Percentiles rank a stretch among this genome's conserved stretches.
Conservation (phyloP, 2,113 vertebrate species). For the Python bivittatus region DNA sequence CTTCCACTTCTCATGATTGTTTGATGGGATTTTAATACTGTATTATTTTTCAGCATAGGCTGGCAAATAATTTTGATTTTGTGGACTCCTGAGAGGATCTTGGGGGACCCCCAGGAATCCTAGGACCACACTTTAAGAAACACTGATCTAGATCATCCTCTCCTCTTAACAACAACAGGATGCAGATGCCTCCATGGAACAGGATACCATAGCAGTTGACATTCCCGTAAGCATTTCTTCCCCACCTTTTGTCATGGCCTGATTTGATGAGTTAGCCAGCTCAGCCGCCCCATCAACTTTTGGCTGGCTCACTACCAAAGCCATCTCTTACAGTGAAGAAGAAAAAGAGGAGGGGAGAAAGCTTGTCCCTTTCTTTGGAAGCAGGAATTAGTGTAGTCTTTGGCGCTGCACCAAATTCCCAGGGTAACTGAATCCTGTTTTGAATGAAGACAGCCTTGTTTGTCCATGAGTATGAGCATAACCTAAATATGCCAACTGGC, state of each 20-base stretch:
- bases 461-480: neutral
- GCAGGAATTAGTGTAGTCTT: constrained; percentile 20
- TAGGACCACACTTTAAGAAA: neutral
- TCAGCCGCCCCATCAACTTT: constrained; percentile 1
- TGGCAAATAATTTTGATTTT: neutral
- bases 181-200: neutral
- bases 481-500: constrained; percentile 9
- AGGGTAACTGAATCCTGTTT: constrained; percentile 18
- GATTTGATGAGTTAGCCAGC: constrained; percentile 8
- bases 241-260: neutral
- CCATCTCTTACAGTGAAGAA: neutral
- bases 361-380: neutral
- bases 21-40: neutral
- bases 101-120: too few species aligned
- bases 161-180: neutral
- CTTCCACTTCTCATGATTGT: neutral
- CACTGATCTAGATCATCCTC: neutral
- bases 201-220: neutral
- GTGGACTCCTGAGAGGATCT: neutral
- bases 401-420: constrained; percentile 16
- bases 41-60: neutral
- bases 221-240: neutral
- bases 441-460: neutral
- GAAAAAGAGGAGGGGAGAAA: neutral
- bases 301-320: neutral